These are phyloP conservation scores for Antheraea yamamai DNA, from an alignment of 2,888 invertebrate genomes.

Conservation along the genomic window DNA sequence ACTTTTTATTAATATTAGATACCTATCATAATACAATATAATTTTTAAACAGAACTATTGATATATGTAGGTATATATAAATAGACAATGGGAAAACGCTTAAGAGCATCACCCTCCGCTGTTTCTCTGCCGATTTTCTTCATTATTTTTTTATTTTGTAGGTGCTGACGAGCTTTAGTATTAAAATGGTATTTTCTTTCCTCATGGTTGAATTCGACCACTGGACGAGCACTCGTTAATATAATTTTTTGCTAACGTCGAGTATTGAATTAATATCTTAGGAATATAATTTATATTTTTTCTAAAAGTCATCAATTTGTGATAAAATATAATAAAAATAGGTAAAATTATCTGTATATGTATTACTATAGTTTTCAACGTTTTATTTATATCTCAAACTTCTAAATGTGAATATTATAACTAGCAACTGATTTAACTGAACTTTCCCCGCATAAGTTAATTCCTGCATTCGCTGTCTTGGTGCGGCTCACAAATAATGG, in stretches of 20 bases:
- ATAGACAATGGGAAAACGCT: too few species aligned
- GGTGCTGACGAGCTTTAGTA: too few species aligned
- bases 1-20: neutral
- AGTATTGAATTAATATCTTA: neutral
- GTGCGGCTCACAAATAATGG: constrained; percentile 56
- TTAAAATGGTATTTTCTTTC: too few species aligned
- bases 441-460: constrained; percentile 41
- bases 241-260: neutral
- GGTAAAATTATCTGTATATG: neutral
- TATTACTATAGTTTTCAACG: neutral
- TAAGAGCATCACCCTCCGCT: too few species aligned
- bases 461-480: constrained; percentile 59
- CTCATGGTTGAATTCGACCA: too few species aligned
- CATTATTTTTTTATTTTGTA: too few species aligned
- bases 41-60: too few species aligned
- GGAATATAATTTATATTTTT: neutral
- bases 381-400: constrained; percentile 33
- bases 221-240: too few species aligned
- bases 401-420: constrained; percentile 47
- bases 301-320: neutral
- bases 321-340: neutral
- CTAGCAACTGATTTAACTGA: constrained; percentile 61
- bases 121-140: too few species aligned
- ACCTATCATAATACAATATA: neutral
- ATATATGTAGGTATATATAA: too few species aligned